phyloP scores from a whole-genome alignment of 2,797 vertebrate genomes.

The Enoplosus armatus region DNA sequence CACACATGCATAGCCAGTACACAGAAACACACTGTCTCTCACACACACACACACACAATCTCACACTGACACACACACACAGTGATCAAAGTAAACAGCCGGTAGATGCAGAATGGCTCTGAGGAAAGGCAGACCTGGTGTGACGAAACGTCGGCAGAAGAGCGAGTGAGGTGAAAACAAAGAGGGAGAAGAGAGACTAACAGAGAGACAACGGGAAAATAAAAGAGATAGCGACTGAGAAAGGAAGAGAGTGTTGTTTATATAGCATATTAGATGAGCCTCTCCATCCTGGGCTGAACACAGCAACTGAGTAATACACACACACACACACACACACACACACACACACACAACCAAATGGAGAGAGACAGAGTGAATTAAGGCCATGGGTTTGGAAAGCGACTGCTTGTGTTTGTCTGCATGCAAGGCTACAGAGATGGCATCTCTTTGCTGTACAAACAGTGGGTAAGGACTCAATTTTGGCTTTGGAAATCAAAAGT shows the following conservation, averaged over 20 bases:
- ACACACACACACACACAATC: neutral
- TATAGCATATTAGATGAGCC: constrained; percentile 50
- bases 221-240: constrained; percentile 26
- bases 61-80: constrained; percentile 4
- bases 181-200: constrained; percentile 32
- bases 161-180: constrained; percentile 20
- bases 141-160: constrained; percentile 35
- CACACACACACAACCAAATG: constrained; percentile 34
- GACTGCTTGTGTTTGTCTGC: constrained; percentile 27
- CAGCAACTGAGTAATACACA: constrained; percentile 18
- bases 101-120: constrained; percentile 29
- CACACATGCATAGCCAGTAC: neutral
- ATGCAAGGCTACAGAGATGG: constrained; percentile 22
- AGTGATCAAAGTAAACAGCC: constrained; percentile 42
- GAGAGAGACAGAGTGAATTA: constrained; percentile 48
- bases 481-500: neutral
- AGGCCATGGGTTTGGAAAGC: constrained; percentile 40
- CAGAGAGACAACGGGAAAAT: constrained; percentile 12
- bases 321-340: constrained; percentile 23
- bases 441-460: constrained; percentile 41
- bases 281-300: constrained; percentile 22
- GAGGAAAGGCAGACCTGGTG: constrained; percentile 36
- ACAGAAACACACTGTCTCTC: constrained; percentile 2
- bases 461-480: constrained; percentile 19
- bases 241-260: constrained; percentile 48